phyloP scores from a whole-genome alignment of 1,140 invertebrate species.

The Choristoneura fumiferana region DNA sequence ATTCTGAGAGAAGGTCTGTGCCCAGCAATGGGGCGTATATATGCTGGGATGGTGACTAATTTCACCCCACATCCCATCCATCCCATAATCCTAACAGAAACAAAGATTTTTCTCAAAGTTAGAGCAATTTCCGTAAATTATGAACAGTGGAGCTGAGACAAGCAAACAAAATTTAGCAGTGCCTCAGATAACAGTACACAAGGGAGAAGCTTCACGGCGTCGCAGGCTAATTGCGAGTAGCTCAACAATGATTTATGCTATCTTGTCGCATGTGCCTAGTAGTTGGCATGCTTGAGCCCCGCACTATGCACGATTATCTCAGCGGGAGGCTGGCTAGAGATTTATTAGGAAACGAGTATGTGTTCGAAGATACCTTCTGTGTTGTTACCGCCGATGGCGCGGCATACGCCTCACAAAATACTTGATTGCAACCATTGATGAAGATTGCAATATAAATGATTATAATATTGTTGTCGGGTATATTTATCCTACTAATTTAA shows the following conservation, averaged over 20 bases:
- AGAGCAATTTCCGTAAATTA: no score
- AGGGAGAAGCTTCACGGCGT: slow-evolving; percentile 11
- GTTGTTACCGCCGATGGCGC: background rate
- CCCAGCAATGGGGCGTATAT: no score
- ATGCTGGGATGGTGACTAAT: no score
- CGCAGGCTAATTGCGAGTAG: slow-evolving; percentile 24
- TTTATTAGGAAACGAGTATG: slow-evolving; percentile 7
- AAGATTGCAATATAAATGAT: no score
- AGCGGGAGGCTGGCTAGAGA: slow-evolving; percentile 5
- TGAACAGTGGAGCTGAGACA: background rate
- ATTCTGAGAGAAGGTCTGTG: no score
- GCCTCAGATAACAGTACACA: slow-evolving; percentile 7
- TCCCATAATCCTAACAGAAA: no score
- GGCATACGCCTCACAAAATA: no score
- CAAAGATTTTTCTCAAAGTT: no score
- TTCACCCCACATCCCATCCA: no score
- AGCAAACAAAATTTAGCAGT: slow-evolving; percentile 15
- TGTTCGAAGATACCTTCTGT: slow-evolving; percentile 3
- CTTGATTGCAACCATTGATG: no score
- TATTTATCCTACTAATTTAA: no score
- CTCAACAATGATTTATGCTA: slow-evolving; percentile 27
- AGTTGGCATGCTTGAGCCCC: slow-evolving; percentile 12
- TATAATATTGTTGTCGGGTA: no score
- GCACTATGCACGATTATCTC: slow-evolving; percentile 17
- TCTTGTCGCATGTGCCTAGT: slow-evolving; percentile 21